A percentile compares a stretch with the other conserved stretches of the same genome.
Conservation (phyloP, 2,113 vertebrate genomes). For the Cephalopterus ornatus region DNA sequence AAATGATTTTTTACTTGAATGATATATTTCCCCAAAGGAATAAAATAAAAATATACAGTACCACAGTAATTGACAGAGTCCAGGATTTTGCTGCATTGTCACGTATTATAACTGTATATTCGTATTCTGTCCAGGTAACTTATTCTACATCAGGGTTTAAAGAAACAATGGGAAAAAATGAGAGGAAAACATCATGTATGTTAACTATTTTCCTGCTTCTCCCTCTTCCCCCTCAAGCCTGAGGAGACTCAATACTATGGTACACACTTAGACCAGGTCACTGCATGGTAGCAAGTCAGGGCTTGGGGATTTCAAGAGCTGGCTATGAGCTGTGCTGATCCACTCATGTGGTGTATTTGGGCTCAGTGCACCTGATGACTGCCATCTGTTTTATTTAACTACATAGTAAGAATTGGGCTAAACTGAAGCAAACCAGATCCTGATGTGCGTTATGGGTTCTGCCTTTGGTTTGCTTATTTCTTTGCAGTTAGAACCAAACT, state of each 20-base stretch:
- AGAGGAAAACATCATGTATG: not conserved
- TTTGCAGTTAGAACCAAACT: not conserved
- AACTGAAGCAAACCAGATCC: not conserved
- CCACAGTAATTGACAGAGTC: constrained; percentile 17
- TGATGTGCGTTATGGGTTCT: not conserved
- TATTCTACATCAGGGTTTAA: not conserved
- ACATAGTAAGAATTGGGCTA: not conserved
- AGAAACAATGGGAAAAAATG: not conserved
- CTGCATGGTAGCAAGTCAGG: fast-evolving
- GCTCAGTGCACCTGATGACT: not conserved
- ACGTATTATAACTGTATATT: not conserved
- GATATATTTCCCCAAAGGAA: constrained; percentile 16
- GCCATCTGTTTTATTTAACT: not conserved
- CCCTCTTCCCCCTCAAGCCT: not conserved
- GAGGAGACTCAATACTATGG: fast-evolving
- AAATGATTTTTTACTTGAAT: constrained; percentile 32
- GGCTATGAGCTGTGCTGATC: not conserved
- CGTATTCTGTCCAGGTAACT: not conserved
- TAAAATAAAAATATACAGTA: constrained; percentile 14
- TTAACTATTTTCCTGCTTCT: not conserved
- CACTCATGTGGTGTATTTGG: not conserved
- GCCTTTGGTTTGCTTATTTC: not conserved
- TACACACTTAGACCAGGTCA: not conserved
- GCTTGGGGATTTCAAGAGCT: not conserved
- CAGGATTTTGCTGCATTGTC: constrained; percentile 42